Conservation (phyloP, 2,888 invertebrate species). For the Dynastes tityus region DNA sequence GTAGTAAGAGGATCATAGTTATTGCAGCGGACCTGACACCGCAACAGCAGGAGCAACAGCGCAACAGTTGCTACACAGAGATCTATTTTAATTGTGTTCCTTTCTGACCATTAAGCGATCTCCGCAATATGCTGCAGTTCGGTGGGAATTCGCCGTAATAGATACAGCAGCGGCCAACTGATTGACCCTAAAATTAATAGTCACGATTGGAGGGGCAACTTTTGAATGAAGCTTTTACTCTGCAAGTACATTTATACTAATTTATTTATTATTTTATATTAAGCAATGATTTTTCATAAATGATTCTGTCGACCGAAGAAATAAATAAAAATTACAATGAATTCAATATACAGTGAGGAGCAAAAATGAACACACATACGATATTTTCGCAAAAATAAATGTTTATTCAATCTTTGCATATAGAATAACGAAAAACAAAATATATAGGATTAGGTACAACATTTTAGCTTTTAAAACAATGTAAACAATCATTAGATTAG, state of each 20-base stretch:
- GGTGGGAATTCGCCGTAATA: conserved; percentile 26
- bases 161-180: conserved; percentile 23
- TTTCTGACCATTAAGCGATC: conserved; percentile 25
- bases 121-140: conserved; percentile 8
- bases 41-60: conserved; percentile 12
- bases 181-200: conserved; percentile 29
- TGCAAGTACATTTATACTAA: neutral
- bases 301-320: too few species aligned
- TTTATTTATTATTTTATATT: neutral
- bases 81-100: conserved; percentile 42
- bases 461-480: too few species aligned
- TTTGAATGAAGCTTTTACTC: conserved; percentile 3
- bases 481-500: too few species aligned
- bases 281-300: neutral
- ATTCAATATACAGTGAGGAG: too few species aligned
- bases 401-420: too few species aligned
- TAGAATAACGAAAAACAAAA: too few species aligned
- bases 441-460: too few species aligned
- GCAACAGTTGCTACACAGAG: conserved; percentile 41
- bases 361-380: too few species aligned
- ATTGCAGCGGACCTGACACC: conserved; percentile 4
- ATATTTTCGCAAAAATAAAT: too few species aligned
- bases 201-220: conserved; percentile 6
- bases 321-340: too few species aligned
- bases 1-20: conserved; percentile 16